phyloP scores from a whole-genome alignment of 2,113 vertebrate genomes.

The Picathartes gymnocephalus region DNA sequence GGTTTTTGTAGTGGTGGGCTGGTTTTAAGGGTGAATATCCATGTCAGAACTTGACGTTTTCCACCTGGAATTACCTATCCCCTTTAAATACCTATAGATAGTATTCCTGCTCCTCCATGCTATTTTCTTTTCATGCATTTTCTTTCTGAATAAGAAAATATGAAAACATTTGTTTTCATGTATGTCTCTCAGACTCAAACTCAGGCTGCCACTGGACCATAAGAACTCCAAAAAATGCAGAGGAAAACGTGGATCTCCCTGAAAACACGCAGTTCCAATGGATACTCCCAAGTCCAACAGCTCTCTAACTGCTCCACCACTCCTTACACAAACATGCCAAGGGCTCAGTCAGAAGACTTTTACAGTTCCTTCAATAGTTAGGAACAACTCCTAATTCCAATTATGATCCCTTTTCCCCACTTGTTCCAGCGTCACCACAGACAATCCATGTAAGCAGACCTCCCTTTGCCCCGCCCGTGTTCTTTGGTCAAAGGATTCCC shows the following conservation, averaged over 20 bases:
- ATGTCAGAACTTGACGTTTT: background rate
- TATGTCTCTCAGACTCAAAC: background rate
- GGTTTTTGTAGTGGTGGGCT: background rate
- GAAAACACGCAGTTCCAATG: background rate
- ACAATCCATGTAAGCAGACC: accelerated
- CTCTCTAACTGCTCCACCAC: background rate
- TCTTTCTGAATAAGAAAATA: too few species aligned
- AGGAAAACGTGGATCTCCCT: background rate
- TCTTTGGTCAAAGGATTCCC: background rate
- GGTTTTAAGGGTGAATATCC: background rate
- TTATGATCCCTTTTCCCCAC: background rate
- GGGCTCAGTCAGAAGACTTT: background rate
- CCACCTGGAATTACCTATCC: background rate
- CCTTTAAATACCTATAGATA: background rate
- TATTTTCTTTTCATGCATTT: background rate
- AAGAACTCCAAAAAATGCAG: background rate
- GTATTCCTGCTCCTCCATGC: background rate
- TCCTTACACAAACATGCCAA: background rate
- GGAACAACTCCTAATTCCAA: background rate
- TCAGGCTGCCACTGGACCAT: background rate
- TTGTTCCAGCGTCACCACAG: background rate
- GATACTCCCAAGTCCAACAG: background rate
- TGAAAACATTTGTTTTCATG: too few species aligned
- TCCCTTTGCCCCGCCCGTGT: background rate
- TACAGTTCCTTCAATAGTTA: background rate